These are phyloP conservation scores for Pseudomugil tenellus DNA, from an alignment of 2,797 vertebrate genomes.

Conservation along the genomic window DNA sequence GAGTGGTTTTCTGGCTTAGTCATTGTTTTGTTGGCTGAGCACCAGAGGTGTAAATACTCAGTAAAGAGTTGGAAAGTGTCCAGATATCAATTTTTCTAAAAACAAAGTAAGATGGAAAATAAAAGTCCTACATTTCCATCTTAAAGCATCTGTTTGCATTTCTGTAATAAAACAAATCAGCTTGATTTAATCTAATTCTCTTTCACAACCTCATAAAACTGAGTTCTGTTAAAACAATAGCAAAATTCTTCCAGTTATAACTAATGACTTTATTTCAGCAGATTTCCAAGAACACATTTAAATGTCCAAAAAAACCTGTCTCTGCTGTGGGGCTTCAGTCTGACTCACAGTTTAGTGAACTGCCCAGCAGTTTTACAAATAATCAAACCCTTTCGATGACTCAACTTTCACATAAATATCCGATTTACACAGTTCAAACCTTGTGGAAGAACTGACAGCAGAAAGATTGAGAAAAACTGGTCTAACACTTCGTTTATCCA, in stretches of 20 bases:
- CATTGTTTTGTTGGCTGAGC: background rate
- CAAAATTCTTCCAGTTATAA: conserved; percentile 6
- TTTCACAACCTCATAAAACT: background rate
- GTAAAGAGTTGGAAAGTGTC: background rate
- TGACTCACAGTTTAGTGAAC: conserved; percentile 45
- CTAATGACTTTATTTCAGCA: conserved; percentile 25
- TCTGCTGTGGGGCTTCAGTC: conserved; percentile 9
- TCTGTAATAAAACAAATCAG: background rate
- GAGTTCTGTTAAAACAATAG: background rate
- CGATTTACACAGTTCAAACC: conserved; percentile 20
- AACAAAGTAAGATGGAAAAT: background rate
- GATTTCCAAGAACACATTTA: conserved; percentile 31
- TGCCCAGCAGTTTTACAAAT: conserved; percentile 29
- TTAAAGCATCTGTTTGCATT: background rate
- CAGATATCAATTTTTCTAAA: background rate
- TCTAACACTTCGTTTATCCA: conserved; percentile 10
- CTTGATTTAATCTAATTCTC: background rate
- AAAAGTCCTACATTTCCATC: background rate
- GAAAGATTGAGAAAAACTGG: background rate
- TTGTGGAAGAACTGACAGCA: conserved; percentile 21
- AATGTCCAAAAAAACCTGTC: conserved; percentile 14
- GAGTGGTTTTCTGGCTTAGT: background rate
- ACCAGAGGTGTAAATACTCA: background rate
- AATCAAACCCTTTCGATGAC: conserved; percentile 34
- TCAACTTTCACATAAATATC: conserved; percentile 45